These are phyloP conservation scores for Xenops minutus DNA, from an alignment of 2,797 vertebrate species.

Conservation along the genomic window DNA sequence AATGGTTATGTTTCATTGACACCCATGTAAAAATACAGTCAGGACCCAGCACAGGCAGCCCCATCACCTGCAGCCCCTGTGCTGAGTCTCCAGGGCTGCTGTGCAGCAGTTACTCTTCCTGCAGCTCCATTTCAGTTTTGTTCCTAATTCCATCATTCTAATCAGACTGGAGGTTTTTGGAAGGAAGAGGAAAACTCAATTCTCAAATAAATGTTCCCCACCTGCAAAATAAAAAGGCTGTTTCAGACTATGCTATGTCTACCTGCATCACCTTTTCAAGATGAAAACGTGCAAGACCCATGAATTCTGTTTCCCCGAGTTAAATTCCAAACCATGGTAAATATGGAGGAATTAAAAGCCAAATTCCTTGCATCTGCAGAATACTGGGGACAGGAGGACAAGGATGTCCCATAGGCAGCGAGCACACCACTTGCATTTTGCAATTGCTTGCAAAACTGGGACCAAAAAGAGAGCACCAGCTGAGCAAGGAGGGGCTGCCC, in stretches of 20 bases:
- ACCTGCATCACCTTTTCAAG: background rate
- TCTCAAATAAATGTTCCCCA: background rate
- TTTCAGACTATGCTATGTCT: background rate
- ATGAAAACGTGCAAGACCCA: background rate
- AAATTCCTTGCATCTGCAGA: background rate
- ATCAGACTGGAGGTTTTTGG: background rate
- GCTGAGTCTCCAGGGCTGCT: background rate
- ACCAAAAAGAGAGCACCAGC: background rate
- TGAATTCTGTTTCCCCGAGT: background rate
- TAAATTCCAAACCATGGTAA: background rate
- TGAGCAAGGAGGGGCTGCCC: background rate
- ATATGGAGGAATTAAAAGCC: background rate
- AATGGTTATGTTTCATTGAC: background rate
- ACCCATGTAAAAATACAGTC: background rate
- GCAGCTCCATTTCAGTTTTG: background rate
- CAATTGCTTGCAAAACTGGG: background rate
- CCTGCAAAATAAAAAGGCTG: background rate
- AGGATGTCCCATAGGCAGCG: background rate
- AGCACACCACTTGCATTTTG: background rate
- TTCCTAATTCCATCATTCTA: background rate
- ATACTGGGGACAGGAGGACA: background rate
- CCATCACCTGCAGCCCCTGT: background rate
- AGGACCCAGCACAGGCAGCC: background rate
- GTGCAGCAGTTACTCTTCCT: background rate
- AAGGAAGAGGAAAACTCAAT: background rate